phyloP scores from a whole-genome alignment of 2,888 invertebrate genomes.

The Homarus gammarus region DNA sequence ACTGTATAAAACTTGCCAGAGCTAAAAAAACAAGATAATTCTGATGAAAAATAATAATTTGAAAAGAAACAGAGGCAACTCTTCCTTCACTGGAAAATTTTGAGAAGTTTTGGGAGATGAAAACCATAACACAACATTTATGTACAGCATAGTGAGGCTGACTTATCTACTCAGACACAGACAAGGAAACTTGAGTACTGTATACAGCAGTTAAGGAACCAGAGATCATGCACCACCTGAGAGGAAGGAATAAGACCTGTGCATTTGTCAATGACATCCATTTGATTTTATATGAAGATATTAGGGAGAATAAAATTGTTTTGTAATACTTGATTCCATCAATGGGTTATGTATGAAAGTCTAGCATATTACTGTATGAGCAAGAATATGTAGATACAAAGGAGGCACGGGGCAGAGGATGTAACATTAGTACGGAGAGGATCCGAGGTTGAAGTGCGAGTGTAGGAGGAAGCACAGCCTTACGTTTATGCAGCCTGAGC shows the following conservation, averaged over 20 bases:
- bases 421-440: slow-evolving; percentile 1
- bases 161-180: too few species aligned
- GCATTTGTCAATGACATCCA: background rate
- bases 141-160: too few species aligned
- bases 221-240: background rate
- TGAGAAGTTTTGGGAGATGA: too few species aligned
- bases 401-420: background rate
- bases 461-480: slow-evolving; percentile 38
- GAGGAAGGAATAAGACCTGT: background rate
- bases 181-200: background rate
- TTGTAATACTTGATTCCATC: background rate
- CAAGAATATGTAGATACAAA: background rate
- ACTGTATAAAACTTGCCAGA: too few species aligned
- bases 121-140: too few species aligned
- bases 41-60: too few species aligned
- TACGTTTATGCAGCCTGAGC: slow-evolving; percentile 72
- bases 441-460: background rate
- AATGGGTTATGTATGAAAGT: background rate
- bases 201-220: too few species aligned
- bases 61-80: too few species aligned
- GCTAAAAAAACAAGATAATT: too few species aligned
- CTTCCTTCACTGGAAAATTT: too few species aligned
- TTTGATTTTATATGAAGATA: background rate
- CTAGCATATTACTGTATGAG: background rate
- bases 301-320: background rate